Percentiles rank a stretch among this genome's conserved stretches.
Evolutionary conservation across 1,140 invertebrate species (phyloP).

Genomic region (Macrostomum lignano): DNA sequence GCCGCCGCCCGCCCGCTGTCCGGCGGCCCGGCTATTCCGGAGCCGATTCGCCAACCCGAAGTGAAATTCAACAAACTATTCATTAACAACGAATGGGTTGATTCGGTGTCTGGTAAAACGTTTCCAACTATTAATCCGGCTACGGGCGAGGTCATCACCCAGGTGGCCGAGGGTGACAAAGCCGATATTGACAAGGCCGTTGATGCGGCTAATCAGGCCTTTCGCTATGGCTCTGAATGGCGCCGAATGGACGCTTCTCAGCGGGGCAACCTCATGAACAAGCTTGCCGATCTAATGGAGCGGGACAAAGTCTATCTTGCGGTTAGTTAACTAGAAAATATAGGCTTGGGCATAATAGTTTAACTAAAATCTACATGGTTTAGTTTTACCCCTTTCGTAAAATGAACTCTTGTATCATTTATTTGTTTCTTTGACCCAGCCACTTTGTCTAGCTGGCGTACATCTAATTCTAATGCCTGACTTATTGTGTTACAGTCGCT

Average conservation of each 20-base stretch:
- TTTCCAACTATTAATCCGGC: constrained; percentile 60
- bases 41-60: no score
- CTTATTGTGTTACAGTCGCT: constrained; percentile 43
- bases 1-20: no score
- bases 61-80: constrained; percentile 37
- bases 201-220: constrained; percentile 42
- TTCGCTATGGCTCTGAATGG: constrained; percentile 41
- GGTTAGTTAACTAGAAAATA: no score
- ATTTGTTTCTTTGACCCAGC: no score
- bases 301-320: constrained; percentile 41
- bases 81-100: constrained; percentile 67
- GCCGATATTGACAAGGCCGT: constrained; percentile 55
- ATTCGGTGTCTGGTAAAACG: constrained; percentile 49
- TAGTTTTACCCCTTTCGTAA: no score
- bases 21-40: no score
- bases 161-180: constrained; percentile 53
- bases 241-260: constrained; percentile 60
- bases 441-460: no score
- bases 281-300: constrained; percentile 47
- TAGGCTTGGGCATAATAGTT: no score
- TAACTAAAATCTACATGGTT: no score
- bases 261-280: constrained; percentile 44
- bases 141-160: constrained; percentile 42
- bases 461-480: no score
- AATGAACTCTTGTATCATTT: no score